A percentile compares a stretch with the other conserved stretches of the same genome.
These are phyloP conservation scores for Caenorhabditis inopinata DNA, from an alignment of 1,140 invertebrate species.

Conservation along the genomic window DNA sequence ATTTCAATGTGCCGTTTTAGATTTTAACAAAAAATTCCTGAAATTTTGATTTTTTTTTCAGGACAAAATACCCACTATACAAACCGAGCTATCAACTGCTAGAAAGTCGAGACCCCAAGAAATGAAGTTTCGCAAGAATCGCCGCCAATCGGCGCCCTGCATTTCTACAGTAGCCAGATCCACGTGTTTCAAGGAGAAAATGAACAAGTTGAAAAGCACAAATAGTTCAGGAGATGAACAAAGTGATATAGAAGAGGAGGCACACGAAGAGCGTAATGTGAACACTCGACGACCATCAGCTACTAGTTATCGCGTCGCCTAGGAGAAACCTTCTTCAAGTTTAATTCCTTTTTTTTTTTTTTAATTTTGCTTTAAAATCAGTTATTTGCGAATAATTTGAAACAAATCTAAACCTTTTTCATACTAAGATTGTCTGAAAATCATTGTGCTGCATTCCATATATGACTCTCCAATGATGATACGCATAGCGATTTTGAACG, in stretches of 20 bases:
- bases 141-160: not conserved
- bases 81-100: not conserved
- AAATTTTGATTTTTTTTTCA: not conserved
- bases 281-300: not conserved
- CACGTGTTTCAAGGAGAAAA: not conserved
- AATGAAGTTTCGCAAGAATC: not conserved
- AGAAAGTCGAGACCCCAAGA: not conserved
- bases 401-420: no score
- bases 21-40: not conserved
- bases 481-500: no score
- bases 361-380: not conserved
- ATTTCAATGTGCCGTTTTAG: not conserved
- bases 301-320: not conserved
- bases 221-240: conserved; percentile 4
- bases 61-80: not conserved
- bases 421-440: not conserved
- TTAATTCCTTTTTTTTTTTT: no score
- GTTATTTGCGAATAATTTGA: no score
- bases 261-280: not conserved
- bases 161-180: not conserved
- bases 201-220: not conserved
- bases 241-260: not conserved
- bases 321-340: no score
- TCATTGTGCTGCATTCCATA: no score
- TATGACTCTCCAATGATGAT: no score